Base-by-base conservation (phyloP, 2,888 invertebrate species). In the Epiblema foenella region DNA sequence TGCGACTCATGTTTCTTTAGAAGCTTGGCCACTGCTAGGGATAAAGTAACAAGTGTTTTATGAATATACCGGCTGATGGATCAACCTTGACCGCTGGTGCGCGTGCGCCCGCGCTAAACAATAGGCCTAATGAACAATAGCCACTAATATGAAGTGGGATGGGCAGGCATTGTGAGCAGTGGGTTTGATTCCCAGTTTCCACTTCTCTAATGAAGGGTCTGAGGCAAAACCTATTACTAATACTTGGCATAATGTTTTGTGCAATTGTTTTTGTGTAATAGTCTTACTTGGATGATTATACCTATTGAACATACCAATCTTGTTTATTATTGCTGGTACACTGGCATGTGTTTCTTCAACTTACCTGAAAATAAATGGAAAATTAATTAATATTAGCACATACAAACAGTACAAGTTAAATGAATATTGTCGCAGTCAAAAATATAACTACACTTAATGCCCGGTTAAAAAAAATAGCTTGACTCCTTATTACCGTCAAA, bases 61-160 rank as follows among this genome's bases (percentile, higher is more conserved):
- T 46, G 46, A 46, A 46, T n/a, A 46, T n/a, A n/a, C n/a, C 20
- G 15, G 56, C 56, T 52, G 51, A 52, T 57, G 37, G 17, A 18
- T 18, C 57, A 57, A 15, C 63, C 63, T 63, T 63, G 52, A 63
- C 63, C 63, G 18, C 24, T 24, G 24, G 24, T 24, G 24, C 63
- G 12, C 29, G 29, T 46, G 56, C 29, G 52, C 52, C 0, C 20
- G 52, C 52, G 60, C 52, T 20, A 63, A 18, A 63, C 63, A 63
- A 63, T 63, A 37, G 63, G 5, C 0, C 51, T 63, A 63, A 64
- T 64, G 64, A 64, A 64, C 64, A 64, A 64, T 64, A 20, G 20
- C 11, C 52, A 9, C 64, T 49, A 64, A 54, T 54, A 24, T 39
- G 37, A 39, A 39, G 64, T 52, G 52, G 63, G 63, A 64, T 64